Percentiles rank a stretch among this genome's conserved stretches.
phyloP scores from a whole-genome alignment of 2,797 vertebrate species.

The Toxotes lorentzi region DNA sequence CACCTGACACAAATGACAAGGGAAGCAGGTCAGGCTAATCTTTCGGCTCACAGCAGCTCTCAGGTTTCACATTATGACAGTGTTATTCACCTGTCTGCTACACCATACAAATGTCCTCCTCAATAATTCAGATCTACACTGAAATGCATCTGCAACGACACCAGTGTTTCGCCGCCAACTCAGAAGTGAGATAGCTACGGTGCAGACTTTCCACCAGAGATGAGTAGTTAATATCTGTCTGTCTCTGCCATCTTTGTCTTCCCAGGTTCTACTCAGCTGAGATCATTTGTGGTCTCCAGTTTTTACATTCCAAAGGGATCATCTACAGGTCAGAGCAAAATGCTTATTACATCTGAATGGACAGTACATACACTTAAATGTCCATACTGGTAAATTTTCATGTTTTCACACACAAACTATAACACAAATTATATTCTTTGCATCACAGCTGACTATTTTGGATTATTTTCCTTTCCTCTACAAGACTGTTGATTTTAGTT shows the following conservation, averaged over 20 bases:
- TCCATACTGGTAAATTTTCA: background rate
- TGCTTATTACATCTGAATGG: conserved; percentile 6
- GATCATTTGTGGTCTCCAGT: conserved; percentile 96
- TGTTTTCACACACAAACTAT: background rate
- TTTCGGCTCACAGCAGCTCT: conserved; percentile 55
- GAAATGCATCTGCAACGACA: conserved; percentile 60
- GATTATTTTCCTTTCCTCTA: background rate
- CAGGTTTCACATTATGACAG: conserved; percentile 73
- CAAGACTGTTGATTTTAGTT: background rate
- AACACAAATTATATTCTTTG: background rate
- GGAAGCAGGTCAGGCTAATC: conserved; percentile 73
- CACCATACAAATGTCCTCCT: conserved; percentile 79
- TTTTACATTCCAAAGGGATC: conserved; percentile 95
- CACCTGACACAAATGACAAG: conserved; percentile 56
- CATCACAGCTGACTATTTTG: background rate
- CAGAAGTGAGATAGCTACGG: conserved; percentile 13
- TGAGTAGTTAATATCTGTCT: conserved; percentile 36
- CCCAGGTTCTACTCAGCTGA: conserved; percentile 97
- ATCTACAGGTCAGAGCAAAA: conserved; percentile 93
- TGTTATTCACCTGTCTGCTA: conserved; percentile 75
- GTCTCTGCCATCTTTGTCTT: conserved; percentile 41
- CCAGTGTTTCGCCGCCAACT: conserved; percentile 47
- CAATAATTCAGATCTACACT: conserved; percentile 75
- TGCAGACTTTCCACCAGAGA: conserved; percentile 28
- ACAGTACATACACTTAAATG: conserved; percentile 9